Percentiles rank a stretch among this genome's conserved stretches.
Conservation (phyloP, 2,888 invertebrate genomes). For the Polyommatus icarus region DNA sequence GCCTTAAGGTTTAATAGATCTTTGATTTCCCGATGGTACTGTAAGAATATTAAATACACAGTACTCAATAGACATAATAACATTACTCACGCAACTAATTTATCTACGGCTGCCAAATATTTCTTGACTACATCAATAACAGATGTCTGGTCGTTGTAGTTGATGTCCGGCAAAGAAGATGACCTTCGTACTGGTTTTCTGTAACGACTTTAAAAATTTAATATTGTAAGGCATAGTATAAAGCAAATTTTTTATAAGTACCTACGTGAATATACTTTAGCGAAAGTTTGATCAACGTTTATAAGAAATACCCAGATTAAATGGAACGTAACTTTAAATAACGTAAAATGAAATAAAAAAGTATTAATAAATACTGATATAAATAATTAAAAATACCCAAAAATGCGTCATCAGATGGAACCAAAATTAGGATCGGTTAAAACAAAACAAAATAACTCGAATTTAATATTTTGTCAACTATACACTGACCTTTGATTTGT, state of each 20-base stretch:
- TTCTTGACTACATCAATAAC: constrained; percentile 52
- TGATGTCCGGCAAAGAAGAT: constrained; percentile 35
- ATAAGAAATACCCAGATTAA: neutral
- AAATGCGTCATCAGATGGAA: too few relatives aligned
- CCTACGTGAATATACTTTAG: neutral
- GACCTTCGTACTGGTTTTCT: neutral
- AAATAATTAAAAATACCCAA: too few relatives aligned
- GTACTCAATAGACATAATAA: neutral
- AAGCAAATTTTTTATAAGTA: neutral
- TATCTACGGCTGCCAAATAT: constrained; percentile 52
- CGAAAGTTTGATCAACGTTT: neutral
- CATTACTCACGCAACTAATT: constrained; percentile 45
- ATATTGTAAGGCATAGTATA: neutral
- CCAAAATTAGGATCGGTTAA: neutral
- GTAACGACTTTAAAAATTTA: neutral
- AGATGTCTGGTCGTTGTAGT: constrained; percentile 48
- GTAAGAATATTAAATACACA: too few relatives aligned
- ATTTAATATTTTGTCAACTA: neutral
- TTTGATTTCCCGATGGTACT: too few relatives aligned
- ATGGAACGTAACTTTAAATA: neutral
- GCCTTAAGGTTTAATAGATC: too few relatives aligned
- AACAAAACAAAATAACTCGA: neutral
- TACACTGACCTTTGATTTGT: constrained; percentile 47
- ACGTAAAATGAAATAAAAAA: too few relatives aligned
- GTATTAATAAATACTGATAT: too few relatives aligned